Evolutionary conservation across 2,797 vertebrate species (phyloP).

Genomic region (Onychomys arenicola): DNA sequence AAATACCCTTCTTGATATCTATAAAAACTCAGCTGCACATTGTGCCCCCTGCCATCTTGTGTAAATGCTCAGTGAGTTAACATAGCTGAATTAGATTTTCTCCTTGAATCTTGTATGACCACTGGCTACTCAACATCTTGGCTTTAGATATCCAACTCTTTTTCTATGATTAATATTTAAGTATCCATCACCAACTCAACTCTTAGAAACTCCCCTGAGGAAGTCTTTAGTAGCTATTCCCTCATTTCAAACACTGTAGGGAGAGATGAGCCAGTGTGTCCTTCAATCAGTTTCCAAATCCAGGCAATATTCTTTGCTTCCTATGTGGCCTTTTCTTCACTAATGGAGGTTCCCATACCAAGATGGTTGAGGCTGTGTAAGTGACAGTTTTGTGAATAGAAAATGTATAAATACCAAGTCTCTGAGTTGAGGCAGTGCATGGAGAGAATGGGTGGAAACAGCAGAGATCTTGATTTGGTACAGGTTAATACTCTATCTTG

Average conservation of each 20-base stretch:
- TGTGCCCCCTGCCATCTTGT: not conserved
- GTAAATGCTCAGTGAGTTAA: not conserved
- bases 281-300: not conserved
- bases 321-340: not conserved
- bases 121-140: not conserved
- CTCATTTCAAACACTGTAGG: not conserved
- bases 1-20: not conserved
- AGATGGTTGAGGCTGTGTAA: not conserved
- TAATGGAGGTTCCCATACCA: not conserved
- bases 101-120: not conserved
- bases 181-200: not conserved
- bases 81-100: not conserved
- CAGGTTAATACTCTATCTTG: not conserved
- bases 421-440: not conserved
- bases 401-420: not conserved
- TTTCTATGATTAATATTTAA: not conserved
- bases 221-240: not conserved
- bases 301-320: not conserved
- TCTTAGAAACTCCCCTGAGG: not conserved
- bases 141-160: not conserved
- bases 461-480: not conserved
- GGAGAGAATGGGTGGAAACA: not conserved
- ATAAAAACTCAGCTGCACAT: not conserved
- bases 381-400: not conserved
- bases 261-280: rapidly evolving